Conservation (phyloP, 2,797 vertebrate species). For the Enteromius radiatus region DNA sequence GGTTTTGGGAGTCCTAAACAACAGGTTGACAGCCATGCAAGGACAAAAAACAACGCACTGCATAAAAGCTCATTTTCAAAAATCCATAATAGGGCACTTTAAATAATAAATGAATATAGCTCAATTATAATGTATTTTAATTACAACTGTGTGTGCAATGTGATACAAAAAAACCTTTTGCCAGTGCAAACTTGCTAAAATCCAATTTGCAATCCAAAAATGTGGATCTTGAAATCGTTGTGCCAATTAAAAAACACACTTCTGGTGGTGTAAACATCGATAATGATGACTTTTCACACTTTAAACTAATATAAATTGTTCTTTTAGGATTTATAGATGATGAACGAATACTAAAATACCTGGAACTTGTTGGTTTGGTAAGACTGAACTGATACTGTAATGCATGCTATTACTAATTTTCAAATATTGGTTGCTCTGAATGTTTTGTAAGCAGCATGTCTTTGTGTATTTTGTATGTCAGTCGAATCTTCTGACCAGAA, state of each 20-base stretch:
- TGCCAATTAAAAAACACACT: neutral
- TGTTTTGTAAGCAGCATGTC: neutral
- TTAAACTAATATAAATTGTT: neutral
- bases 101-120: neutral
- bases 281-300: neutral
- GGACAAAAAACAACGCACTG: too few species aligned
- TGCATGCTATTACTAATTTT: neutral
- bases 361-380: constrained; percentile 92
- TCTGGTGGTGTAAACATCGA: neutral
- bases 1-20: too few species aligned
- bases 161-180: neutral
- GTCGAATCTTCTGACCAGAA: constrained; percentile 85
- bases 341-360: constrained; percentile 88
- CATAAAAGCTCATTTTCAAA: too few species aligned
- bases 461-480: constrained; percentile 65
- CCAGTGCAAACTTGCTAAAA: neutral
- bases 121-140: neutral
- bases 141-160: neutral
- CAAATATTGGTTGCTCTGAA: neutral
- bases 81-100: too few species aligned
- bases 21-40: too few species aligned
- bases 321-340: constrained; percentile 86
- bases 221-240: neutral
- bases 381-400: constrained; percentile 62
- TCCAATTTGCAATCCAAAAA: neutral